These are phyloP conservation scores for Eurystomus gularis DNA, from an alignment of 2,113 vertebrate genomes.

Conservation along the genomic window DNA sequence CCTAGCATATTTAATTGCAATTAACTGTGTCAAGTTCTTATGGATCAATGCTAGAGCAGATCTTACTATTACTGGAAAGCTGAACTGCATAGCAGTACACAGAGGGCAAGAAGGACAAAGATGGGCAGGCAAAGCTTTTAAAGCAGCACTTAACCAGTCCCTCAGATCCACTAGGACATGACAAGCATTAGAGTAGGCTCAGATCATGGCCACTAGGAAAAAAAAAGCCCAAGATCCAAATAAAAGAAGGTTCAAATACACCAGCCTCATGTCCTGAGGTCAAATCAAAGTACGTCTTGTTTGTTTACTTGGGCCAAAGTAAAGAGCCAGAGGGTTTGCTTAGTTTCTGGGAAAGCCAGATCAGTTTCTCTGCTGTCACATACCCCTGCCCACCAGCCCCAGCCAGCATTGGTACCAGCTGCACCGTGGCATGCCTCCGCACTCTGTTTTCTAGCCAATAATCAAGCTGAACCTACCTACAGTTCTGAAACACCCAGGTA, in stretches of 20 bases:
- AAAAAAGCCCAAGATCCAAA: neutral
- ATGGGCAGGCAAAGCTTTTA: neutral
- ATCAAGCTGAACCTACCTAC: neutral
- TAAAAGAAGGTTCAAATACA: neutral
- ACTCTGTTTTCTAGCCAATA: neutral
- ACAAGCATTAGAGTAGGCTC: neutral
- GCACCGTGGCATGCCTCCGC: neutral
- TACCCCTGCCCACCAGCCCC: neutral
- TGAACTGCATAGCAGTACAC: neutral
- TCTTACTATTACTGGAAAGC: neutral
- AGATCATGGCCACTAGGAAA: neutral
- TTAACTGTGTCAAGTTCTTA: constrained; percentile 10
- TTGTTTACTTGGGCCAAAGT: neutral
- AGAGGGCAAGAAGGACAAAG: neutral
- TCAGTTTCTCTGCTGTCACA: neutral
- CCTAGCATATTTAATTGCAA: constrained; percentile 18
- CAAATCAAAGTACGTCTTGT: neutral
- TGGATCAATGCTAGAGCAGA: constrained; percentile 11
- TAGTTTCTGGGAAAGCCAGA: neutral
- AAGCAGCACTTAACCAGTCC: neutral
- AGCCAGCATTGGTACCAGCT: rapidly evolving
- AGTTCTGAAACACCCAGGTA: neutral
- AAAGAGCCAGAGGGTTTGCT: neutral
- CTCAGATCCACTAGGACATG: neutral
- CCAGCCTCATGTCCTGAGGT: neutral